Evolutionary conservation across 1,140 invertebrate genomes (phyloP).

Genomic region (Procambarus virginalis): DNA sequence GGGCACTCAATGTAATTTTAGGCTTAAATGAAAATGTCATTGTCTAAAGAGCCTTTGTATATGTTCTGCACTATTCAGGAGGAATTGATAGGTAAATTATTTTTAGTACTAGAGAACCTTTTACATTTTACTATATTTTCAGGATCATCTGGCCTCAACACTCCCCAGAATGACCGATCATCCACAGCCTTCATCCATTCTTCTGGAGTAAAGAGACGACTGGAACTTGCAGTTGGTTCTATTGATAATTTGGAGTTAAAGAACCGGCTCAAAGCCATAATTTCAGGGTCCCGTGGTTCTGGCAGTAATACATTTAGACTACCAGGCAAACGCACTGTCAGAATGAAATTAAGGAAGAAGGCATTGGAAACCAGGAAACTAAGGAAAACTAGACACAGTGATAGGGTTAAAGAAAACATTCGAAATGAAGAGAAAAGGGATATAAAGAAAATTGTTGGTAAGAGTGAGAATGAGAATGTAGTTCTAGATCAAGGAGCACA

Average conservation of each 20-base stretch:
- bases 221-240: constrained; percentile 59
- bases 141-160: constrained; percentile 60
- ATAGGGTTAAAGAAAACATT: constrained; percentile 34
- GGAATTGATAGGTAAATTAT: no score
- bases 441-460: background rate
- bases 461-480: background rate
- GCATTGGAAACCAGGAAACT: constrained; percentile 30
- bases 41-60: no score
- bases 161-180: constrained; percentile 33
- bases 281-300: constrained; percentile 21
- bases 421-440: constrained; percentile 27
- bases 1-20: no score
- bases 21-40: no score
- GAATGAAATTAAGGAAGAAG: constrained; percentile 56
- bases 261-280: constrained; percentile 66
- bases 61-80: no score
- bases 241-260: constrained; percentile 65
- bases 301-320: background rate
- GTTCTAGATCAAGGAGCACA: background rate
- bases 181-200: background rate
- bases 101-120: no score
- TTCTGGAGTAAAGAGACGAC: constrained; percentile 59
- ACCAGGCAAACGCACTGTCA: constrained; percentile 14
- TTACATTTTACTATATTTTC: background rate
- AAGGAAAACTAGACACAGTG: constrained; percentile 51